Conservation (phyloP, 2,888 invertebrate species). For the Acronicta psi region DNA sequence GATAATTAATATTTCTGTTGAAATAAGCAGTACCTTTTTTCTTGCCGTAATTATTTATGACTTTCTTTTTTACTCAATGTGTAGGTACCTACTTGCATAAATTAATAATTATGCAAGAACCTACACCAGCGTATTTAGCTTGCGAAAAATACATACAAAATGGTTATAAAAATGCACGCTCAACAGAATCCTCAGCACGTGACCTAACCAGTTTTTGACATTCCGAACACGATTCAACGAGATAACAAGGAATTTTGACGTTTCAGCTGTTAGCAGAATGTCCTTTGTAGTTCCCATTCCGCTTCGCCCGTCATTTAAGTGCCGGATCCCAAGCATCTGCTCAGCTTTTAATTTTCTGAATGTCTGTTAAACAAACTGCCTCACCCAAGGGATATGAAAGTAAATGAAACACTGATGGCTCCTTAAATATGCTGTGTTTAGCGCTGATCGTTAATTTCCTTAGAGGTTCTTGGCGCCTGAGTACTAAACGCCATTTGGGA, state of each 20-base stretch:
- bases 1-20: too few species aligned
- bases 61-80: too few species aligned
- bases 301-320: slow-evolving; percentile 52
- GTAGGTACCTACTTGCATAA: too few species aligned
- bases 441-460: slow-evolving; percentile 73
- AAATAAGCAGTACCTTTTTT: too few species aligned
- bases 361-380: slow-evolving; percentile 66
- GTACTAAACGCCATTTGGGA: slow-evolving; percentile 60
- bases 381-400: slow-evolving; percentile 60
- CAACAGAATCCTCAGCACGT: slow-evolving; percentile 18
- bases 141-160: slow-evolving; percentile 25
- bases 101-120: too few species aligned
- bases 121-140: slow-evolving; percentile 4
- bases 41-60: too few species aligned
- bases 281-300: slow-evolving; percentile 57
- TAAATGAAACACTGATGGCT: slow-evolving; percentile 72
- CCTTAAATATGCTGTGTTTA: slow-evolving; percentile 69
- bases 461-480: slow-evolving; percentile 68
- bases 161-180: slow-evolving; percentile 17
- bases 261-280: slow-evolving; percentile 59
- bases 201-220: slow-evolving; percentile 55
- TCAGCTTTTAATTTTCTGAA: slow-evolving; percentile 68
- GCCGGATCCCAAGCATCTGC: slow-evolving; percentile 54
- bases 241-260: slow-evolving; percentile 65
- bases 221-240: slow-evolving; percentile 59